Conservation (phyloP, 2,797 vertebrate genomes). For the Eleutherodactylus coqui region DNA sequence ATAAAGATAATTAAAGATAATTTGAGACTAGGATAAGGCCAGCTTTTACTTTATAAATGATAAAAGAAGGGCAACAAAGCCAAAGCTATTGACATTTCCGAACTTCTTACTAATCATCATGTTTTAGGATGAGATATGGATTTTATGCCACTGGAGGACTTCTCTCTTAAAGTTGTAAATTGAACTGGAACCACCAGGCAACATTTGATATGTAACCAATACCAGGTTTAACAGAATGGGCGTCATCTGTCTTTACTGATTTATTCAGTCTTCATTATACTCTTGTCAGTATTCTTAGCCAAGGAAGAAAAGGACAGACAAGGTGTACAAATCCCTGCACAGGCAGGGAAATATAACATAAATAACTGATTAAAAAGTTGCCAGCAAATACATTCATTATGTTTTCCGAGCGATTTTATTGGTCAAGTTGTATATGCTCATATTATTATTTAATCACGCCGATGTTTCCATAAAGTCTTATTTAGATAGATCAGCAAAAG, state of each 20-base stretch:
- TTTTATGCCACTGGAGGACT: constrained; percentile 54
- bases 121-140: constrained; percentile 62
- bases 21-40: not conserved
- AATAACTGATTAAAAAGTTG: not conserved
- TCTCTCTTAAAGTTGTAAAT: constrained; percentile 56
- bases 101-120: constrained; percentile 54
- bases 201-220: constrained; percentile 60
- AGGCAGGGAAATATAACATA: not conserved
- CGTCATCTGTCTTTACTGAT: constrained; percentile 54
- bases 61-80: constrained; percentile 4
- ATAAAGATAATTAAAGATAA: not conserved
- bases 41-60: constrained; percentile 14
- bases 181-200: constrained; percentile 59
- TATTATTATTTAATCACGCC: too few relatives aligned
- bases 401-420: not conserved
- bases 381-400: not conserved
- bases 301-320: constrained; percentile 26
- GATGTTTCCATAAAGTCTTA: not conserved
- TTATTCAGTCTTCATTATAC: constrained; percentile 44
- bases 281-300: constrained; percentile 38
- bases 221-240: constrained; percentile 51
- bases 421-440: not conserved
- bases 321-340: not conserved
- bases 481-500: not conserved
- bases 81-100: constrained; percentile 25